These are phyloP conservation scores for Drosophila yooni DNA, from an alignment of 2,888 invertebrate species.

Conservation along the genomic window DNA sequence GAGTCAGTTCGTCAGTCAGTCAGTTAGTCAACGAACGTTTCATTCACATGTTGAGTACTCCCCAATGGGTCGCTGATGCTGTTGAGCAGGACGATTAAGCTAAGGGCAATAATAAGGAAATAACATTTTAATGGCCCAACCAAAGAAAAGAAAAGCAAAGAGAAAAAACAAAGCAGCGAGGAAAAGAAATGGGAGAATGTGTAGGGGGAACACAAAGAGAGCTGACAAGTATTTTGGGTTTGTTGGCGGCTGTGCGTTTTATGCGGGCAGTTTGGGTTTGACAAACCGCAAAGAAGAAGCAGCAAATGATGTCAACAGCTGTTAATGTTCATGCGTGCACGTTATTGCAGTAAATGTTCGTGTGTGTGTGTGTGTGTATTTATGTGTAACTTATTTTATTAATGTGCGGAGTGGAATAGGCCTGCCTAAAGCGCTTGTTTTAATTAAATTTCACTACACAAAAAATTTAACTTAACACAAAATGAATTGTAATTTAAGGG, in stretches of 20 bases:
- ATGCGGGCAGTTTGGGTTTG: conserved; percentile 17
- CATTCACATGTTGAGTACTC: conserved; percentile 50
- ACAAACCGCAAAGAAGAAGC: conserved; percentile 45
- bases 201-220: conserved; percentile 11
- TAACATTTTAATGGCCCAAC: conserved; percentile 75
- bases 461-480: not conserved
- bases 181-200: not conserved
- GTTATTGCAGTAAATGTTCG: conserved; percentile 27
- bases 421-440: not conserved
- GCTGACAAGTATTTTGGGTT: conserved; percentile 46
- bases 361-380: no score
- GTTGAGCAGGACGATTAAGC: conserved; percentile 71
- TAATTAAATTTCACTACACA: not conserved
- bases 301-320: conserved; percentile 58
- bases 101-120: conserved; percentile 80
- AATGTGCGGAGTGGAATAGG: not conserved
- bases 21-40: conserved; percentile 23
- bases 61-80: conserved; percentile 32
- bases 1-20: conserved; percentile 24
- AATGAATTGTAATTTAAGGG: not conserved
- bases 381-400: not conserved
- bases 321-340: conserved; percentile 50
- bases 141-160: conserved; percentile 29
- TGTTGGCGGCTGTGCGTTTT: conserved; percentile 18
- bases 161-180: conserved; percentile 7